phyloP scores from a whole-genome alignment of 2,113 vertebrate genomes.

The Xiphorhynchus elegans region DNA sequence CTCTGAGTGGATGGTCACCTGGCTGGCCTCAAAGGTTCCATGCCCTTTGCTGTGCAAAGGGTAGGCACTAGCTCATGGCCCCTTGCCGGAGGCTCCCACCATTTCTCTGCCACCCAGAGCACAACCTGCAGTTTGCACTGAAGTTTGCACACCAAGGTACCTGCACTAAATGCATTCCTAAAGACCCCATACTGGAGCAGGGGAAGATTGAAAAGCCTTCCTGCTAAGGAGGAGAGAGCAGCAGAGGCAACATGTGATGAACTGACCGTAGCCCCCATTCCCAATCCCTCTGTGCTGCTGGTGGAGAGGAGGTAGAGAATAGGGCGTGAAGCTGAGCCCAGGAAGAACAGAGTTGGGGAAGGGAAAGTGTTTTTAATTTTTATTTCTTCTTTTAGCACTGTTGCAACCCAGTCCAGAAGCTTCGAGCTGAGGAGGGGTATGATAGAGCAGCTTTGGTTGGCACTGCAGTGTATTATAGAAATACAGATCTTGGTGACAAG shows the following conservation, averaged over 20 bases:
- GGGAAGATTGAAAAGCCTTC: background rate
- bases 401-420: no score
- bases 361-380: background rate
- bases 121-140: background rate
- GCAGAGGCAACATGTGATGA: background rate
- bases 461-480: background rate
- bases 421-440: background rate
- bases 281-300: no score
- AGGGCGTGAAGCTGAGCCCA: background rate
- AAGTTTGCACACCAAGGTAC: background rate
- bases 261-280: background rate
- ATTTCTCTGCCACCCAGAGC: background rate
- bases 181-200: background rate
- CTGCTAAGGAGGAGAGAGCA: background rate
- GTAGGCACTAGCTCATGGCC: background rate
- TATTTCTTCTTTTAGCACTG: background rate
- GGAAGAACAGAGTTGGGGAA: fast-evolving
- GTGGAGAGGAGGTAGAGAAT: background rate
- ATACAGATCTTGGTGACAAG: background rate
- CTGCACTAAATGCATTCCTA: background rate
- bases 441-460: background rate
- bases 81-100: background rate
- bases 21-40: background rate
- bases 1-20: background rate
- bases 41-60: background rate